Base-by-base conservation (phyloP, 2,888 invertebrate genomes). In the Metallyticus violacea region DNA sequence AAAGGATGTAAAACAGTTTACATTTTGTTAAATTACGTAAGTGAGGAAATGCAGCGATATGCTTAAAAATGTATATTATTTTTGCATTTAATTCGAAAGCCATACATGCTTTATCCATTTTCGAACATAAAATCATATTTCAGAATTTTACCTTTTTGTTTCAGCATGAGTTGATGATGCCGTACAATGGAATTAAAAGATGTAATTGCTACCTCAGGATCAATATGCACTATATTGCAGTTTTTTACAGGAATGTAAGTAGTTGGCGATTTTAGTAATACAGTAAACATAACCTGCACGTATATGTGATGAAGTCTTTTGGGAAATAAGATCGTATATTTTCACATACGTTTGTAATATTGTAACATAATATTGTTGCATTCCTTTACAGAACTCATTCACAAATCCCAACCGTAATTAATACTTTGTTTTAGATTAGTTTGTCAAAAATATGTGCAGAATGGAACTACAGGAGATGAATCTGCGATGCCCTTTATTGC, bases 221-320 rank as follows among this genome's bases (percentile, higher is more conserved):
- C 97, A 81, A 92, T 95, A 88, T 95, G 96, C 88, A 97, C 97
- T 25, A 94, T 97, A 89, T 92, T 96, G 88, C 97, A 97, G 91
- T 97, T 97, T 93, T 92, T 97, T 89, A 96, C 97, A 87, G 97
- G 97, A 92, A 94, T 94, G 97, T 97, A 94, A 95, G 96, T 94
- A 88, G 76, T 79, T 81, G 7, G 2, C 15, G 3, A 86, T 85
- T n/a, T n/a, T n/a, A 27, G 80, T 30, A 86, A 83, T 80, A 81
- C 79, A 81, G 26, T 77, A 15, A 9, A 22, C 79, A 25, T 22
- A 77, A 76, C 82, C 26, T 85, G 22, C 2, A 62, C 0, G 40
- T 40, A 40, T n/a, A n/a, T n/a, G n/a, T n/a, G n/a, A n/a, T n/a
- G n/a, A n/a, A n/a, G n/a, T n/a, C n/a, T n/a, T n/a, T n/a, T n/a